Evolutionary conservation across 2,797 vertebrate genomes (phyloP).

Genomic region (Xiphorhynchus erythropygius): DNA sequence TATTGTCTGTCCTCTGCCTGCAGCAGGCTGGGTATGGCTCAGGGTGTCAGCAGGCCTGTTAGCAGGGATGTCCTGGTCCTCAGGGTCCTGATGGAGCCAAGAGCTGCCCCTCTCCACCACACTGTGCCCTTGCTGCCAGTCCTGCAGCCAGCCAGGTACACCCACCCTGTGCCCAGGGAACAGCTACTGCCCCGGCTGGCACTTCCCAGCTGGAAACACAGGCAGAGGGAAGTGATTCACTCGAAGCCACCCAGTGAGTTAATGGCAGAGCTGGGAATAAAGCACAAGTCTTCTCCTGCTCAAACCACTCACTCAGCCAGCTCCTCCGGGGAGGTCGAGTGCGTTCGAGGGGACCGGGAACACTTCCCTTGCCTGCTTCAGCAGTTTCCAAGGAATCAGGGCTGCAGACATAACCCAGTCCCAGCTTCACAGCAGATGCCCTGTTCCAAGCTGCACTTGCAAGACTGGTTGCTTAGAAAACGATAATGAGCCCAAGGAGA

Average conservation of each 20-base stretch:
- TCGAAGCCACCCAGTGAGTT: background rate
- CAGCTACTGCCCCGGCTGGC: background rate
- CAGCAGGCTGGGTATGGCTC: background rate
- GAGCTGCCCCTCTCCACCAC: background rate
- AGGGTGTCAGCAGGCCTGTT: background rate
- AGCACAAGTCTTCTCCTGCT: constrained; percentile 29
- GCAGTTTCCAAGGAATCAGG: background rate
- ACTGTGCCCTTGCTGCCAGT: background rate
- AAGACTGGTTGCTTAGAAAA: background rate
- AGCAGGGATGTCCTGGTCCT: background rate
- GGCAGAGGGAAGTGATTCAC: background rate
- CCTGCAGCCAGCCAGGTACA: background rate
- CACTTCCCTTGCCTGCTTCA: background rate
- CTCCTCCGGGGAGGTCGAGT: background rate
- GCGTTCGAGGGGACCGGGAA: background rate
- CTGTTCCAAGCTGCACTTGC: background rate
- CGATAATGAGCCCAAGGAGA: background rate
- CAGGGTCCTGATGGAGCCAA: background rate
- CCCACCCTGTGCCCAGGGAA: background rate
- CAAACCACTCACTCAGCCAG: background rate
- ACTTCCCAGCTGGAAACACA: background rate
- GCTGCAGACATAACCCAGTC: background rate
- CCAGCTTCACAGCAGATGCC: background rate
- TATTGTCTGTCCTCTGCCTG: background rate
- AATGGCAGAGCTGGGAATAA: constrained; percentile 11